These are phyloP conservation scores for Epizoanthus scotinus DNA, from an alignment of 92 coral and sea anemone genomes.

Conservation along the genomic window DNA sequence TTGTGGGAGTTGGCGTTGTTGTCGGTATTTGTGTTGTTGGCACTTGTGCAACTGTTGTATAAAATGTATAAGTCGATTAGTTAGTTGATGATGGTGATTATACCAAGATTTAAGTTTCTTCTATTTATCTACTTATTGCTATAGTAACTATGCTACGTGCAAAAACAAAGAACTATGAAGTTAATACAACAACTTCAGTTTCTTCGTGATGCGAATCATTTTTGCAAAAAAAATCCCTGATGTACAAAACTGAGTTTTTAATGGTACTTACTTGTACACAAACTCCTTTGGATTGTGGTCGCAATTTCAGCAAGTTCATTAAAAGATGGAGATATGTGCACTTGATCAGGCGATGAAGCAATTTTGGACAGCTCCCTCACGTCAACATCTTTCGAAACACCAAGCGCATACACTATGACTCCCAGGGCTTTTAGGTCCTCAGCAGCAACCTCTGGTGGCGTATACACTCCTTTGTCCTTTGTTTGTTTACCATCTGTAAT, in stretches of 20 bases:
- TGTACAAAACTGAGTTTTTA: too few species aligned
- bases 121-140: too few species aligned
- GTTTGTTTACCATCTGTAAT: slow-evolving; percentile 6
- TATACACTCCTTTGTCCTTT: not conserved
- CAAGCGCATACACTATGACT: slow-evolving; percentile 1
- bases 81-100: too few species aligned
- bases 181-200: too few species aligned
- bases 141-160: too few species aligned
- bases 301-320: slow-evolving; percentile 1
- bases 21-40: not conserved
- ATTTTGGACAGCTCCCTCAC: not conserved
- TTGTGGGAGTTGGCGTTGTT: slow-evolving; percentile 11
- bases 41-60: not conserved
- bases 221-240: too few species aligned
- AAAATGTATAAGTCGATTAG: not conserved
- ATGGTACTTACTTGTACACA: not conserved
- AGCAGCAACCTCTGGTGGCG: slow-evolving; percentile 11
- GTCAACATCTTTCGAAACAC: not conserved
- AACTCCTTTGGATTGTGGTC: not conserved
- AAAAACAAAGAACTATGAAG: too few species aligned
- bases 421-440: not conserved
- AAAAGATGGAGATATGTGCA: slow-evolving; percentile 4
- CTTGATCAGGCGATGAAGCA: slow-evolving; percentile 6
- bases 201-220: too few species aligned
- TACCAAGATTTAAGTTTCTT: too few species aligned